These are phyloP conservation scores for Cremastobaeus sp. DNA, from an alignment of 2,888 invertebrate species.

Conservation along the genomic window DNA sequence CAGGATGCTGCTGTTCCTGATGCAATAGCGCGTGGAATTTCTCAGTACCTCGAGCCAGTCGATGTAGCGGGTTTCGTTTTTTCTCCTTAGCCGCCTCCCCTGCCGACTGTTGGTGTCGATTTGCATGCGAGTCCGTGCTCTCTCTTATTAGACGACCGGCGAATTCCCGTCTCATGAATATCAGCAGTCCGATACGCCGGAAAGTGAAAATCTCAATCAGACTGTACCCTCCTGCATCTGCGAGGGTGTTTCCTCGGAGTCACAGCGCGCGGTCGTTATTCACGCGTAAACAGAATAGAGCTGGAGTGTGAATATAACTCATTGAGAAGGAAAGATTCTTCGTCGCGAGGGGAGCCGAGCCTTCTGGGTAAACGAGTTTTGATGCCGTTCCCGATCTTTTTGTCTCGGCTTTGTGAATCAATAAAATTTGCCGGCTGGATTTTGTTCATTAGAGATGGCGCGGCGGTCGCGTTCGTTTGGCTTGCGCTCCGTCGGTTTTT, in stretches of 20 bases:
- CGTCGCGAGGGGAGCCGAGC: slow-evolving; percentile 52
- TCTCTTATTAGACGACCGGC: slow-evolving; percentile 33
- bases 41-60: slow-evolving; percentile 18
- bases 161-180: slow-evolving; percentile 51
- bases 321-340: slow-evolving; percentile 59
- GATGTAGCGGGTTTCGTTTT: slow-evolving; percentile 24
- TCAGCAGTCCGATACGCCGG: slow-evolving; percentile 30
- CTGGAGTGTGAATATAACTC: slow-evolving; percentile 58
- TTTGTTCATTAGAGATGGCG: slow-evolving; percentile 38
- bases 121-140: slow-evolving; percentile 25
- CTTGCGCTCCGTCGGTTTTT: slow-evolving; percentile 33
- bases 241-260: slow-evolving; percentile 46
- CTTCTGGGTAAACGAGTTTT: slow-evolving; percentile 60
- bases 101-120: slow-evolving; percentile 14
- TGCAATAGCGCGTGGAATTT: slow-evolving; percentile 28
- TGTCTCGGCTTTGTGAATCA: slow-evolving; percentile 26
- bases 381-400: slow-evolving; percentile 62
- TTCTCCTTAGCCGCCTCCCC: not conserved
- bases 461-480: slow-evolving; percentile 14
- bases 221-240: slow-evolving; percentile 43
- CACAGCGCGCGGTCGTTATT: slow-evolving; percentile 50
- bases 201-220: slow-evolving; percentile 62
- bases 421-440: slow-evolving; percentile 40
- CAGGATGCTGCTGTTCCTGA: slow-evolving; percentile 30
- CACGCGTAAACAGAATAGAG: slow-evolving; percentile 57